Evolutionary conservation across 2,113 vertebrate genomes (phyloP).

Genomic region (Candoia aspera): DNA sequence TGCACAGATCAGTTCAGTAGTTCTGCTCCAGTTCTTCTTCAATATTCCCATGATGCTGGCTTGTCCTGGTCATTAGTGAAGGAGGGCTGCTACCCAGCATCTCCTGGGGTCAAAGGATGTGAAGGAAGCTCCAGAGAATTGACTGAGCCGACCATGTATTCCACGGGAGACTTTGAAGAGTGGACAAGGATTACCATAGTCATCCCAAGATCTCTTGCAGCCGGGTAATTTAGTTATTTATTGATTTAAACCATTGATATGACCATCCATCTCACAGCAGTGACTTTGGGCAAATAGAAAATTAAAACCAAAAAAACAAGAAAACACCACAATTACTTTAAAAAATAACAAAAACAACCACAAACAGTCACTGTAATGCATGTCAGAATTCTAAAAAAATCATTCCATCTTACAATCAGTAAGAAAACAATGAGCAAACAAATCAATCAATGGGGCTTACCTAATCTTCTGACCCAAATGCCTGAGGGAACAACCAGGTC

Average conservation of each 20-base stretch:
- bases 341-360: too few relatives aligned
- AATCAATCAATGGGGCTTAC: too few relatives aligned
- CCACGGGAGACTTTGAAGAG: conserved; percentile 90
- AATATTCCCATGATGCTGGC: conserved; percentile 94
- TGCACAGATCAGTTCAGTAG: conserved; percentile 87
- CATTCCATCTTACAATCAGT: too few relatives aligned
- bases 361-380: too few relatives aligned
- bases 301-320: too few relatives aligned
- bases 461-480: too few relatives aligned
- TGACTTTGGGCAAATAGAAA: too few relatives aligned
- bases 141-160: conserved; percentile 85
- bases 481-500: too few relatives aligned
- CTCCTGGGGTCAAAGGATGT: conserved; percentile 80
- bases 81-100: conserved; percentile 92
- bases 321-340: too few relatives aligned
- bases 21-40: conserved; percentile 87
- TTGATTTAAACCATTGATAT: not conserved
- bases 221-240: conserved; percentile 76
- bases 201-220: conserved; percentile 87
- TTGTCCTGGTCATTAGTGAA: conserved; percentile 92
- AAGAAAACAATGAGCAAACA: too few relatives aligned
- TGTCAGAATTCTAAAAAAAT: too few relatives aligned
- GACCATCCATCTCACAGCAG: too few relatives aligned
- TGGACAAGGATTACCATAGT: conserved; percentile 94
- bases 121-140: conserved; percentile 91